Evolutionary conservation across 2,797 vertebrate species (phyloP).

Genomic region (Chromis chromis): DNA sequence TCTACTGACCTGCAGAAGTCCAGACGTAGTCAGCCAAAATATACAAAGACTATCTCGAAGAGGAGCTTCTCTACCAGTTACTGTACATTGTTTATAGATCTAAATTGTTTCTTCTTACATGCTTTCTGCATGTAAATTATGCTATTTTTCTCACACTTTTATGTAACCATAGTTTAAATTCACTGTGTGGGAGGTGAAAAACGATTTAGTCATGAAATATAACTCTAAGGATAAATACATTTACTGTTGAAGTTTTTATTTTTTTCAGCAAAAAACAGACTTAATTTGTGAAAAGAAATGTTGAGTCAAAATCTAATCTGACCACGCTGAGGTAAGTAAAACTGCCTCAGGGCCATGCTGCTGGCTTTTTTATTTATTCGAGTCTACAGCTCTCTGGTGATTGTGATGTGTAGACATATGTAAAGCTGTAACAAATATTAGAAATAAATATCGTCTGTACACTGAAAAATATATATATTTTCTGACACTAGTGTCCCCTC

Average conservation of each 20-base stretch:
- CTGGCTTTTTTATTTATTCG: not conserved
- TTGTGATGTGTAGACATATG: slow-evolving; percentile 10
- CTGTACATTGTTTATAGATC: not conserved
- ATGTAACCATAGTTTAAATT: not conserved
- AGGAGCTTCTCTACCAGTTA: not conserved
- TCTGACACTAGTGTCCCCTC: slow-evolving; percentile 1
- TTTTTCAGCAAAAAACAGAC: too few relatives aligned
- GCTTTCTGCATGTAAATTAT: not conserved
- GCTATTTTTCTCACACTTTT: not conserved
- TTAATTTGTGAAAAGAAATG: too few relatives aligned
- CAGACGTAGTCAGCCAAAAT: not conserved
- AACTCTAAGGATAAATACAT: not conserved
- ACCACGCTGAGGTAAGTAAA: not conserved
- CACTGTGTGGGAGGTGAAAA: not conserved
- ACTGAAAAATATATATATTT: not conserved
- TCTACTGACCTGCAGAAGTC: not conserved
- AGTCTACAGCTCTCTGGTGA: not conserved
- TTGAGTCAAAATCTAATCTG: not conserved
- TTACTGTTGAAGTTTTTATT: too few relatives aligned
- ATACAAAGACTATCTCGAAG: not conserved
- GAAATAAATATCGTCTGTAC: not conserved
- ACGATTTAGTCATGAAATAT: not conserved
- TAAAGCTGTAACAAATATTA: not conserved
- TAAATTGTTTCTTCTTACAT: not conserved
- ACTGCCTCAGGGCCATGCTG: not conserved